These are phyloP conservation scores for Melangyna quadrimaculata DNA, from an alignment of 2,888 invertebrate genomes.

Conservation along the genomic window DNA sequence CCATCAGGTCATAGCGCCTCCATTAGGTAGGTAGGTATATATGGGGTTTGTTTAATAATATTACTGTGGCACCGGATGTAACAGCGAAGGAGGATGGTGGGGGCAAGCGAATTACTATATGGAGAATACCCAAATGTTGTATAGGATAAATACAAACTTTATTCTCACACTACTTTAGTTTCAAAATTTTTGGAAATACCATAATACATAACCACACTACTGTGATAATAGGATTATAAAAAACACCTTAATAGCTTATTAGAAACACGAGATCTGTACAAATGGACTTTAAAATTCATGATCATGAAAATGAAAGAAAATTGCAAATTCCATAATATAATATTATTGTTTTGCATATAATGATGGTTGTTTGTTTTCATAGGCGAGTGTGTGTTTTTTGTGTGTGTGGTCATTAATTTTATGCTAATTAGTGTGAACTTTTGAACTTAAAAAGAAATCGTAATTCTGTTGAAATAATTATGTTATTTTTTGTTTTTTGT, in stretches of 20 bases:
- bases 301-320: constrained; percentile 15
- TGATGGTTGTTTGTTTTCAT: constrained; percentile 37
- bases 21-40: too few species aligned
- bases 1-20: constrained; percentile 20
- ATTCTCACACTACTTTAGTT: constrained; percentile 21
- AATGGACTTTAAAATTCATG: constrained; percentile 19
- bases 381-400: neutral
- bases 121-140: neutral
- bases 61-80: neutral
- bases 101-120: neutral
- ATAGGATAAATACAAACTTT: neutral
- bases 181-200: constrained; percentile 59
- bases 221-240: constrained; percentile 79
- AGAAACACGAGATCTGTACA: constrained; percentile 35
- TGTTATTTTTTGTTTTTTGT: neutral
- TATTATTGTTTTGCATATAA: constrained; percentile 6
- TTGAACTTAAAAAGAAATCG: constrained; percentile 22
- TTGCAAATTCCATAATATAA: constrained; percentile 25
- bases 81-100: neutral
- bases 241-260: constrained; percentile 76
- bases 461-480: constrained; percentile 1
- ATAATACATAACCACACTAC: constrained; percentile 74
- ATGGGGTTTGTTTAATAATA: neutral
- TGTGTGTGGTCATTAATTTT: constrained; percentile 12
- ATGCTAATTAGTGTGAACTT: constrained; percentile 16